These are phyloP conservation scores for Megaceryle maxima DNA, from an alignment of 2,113 vertebrate genomes.

Conservation along the genomic window DNA sequence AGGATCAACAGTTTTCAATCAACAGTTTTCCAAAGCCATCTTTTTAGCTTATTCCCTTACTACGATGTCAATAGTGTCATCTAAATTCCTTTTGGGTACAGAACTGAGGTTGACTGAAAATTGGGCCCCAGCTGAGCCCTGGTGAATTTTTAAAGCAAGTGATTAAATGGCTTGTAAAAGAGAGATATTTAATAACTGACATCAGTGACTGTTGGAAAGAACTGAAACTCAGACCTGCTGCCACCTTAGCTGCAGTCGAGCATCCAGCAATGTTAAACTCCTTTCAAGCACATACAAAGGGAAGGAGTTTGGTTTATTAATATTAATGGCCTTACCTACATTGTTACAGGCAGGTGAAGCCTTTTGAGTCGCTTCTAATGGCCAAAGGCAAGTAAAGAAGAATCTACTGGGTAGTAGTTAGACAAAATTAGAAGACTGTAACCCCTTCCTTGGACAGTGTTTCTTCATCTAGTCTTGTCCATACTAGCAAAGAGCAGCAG, in stretches of 20 bases:
- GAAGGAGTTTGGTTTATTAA: constrained; percentile 7
- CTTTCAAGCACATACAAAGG: not conserved
- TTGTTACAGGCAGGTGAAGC: not conserved
- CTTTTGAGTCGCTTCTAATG: not conserved
- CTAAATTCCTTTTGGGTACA: constrained; percentile 16
- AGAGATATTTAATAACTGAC: constrained; percentile 25
- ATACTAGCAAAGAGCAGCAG: not conserved
- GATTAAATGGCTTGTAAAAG: constrained; percentile 55
- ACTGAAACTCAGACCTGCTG: not conserved
- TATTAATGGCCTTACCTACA: not conserved
- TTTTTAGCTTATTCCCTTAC: constrained; percentile 7
- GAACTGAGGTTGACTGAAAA: constrained; percentile 40
- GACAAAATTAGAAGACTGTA: not conserved
- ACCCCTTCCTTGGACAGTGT: not conserved
- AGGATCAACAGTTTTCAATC: not conserved
- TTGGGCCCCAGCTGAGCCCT: constrained; percentile 14
- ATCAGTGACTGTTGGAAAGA: not conserved
- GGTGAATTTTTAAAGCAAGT: constrained; percentile 36
- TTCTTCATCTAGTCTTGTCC: not conserved
- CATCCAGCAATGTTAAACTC: not conserved
- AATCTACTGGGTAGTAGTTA: not conserved
- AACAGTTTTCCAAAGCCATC: not conserved
- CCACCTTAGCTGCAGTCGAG: not conserved
- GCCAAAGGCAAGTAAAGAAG: not conserved
- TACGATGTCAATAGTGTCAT: not conserved